Evolutionary conservation across 2,888 invertebrate genomes (phyloP), one percentile per base, ranked within the genome.

Genomic region (Cartodere bifasciata): DNA sequence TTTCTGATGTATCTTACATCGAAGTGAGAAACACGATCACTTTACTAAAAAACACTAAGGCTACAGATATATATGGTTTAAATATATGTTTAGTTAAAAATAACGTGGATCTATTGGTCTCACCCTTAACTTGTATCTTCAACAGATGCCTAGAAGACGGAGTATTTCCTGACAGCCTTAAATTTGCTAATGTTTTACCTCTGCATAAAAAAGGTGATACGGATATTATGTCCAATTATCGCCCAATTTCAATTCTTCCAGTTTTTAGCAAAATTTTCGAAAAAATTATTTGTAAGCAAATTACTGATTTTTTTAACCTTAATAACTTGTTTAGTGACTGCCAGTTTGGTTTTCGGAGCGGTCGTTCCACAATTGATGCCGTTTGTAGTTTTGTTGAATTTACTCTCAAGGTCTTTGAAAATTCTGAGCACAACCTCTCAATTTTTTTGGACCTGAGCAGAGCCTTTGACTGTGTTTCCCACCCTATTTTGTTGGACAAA

Each of bases 201-300:
- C 16, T 32, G 3, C 20, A 26, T 21, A 34, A 29, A 26, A 30
- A 30, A 14, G 24, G 13, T 13, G 22, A 32, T 10, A 23, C 22
- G 6, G 22, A 22, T 16, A 16, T 20, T 2, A 13, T 24, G 4
- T 22, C 16, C 16, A 34, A 30, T 26, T 25, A 30, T 21, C 24
- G 25, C n/a, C 34, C 30, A 11, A 29, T 29, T 13, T 22, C 25
- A n/a, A 13, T 29, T 7, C 11, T 29, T 3, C 10, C 26, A 4
- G 16, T n/a, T 15, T 26, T 32, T n/a, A 27, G 26, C 2, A 32
- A 28, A 32, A 22, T 28, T 15, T 32, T 28, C 15, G 32, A 32
- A 16, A 22, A 28, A 13, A 24, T 22, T 11, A n/a, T n/a, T n/a
- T n/a, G n/a, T n/a, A n/a, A n/a, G n/a, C n/a, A n/a, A n/a, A n/a